Base-by-base conservation (phyloP, 2,888 invertebrate genomes). In the Nemurella pictetii region DNA sequence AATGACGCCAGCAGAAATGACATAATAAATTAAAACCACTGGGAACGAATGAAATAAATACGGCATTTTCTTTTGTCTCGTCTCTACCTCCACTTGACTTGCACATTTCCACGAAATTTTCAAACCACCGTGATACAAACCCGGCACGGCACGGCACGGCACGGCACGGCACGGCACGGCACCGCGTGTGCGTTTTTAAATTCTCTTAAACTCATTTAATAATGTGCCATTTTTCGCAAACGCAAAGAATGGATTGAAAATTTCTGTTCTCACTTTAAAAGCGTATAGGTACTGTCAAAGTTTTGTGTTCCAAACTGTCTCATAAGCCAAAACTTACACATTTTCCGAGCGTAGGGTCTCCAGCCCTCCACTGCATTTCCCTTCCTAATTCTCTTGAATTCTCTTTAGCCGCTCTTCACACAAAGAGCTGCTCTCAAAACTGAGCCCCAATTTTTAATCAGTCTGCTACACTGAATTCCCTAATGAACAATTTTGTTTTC, bases 401-500 rank as follows among this genome's bases (percentile, higher is more conserved):
- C 80, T 84, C 80, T 30, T 29, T 36, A 27, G 80, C 80, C 27
- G 25, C 81, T 72, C 84, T 55, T 74, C 25, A n/a, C 74, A 36
- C 74, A 36, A 72, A 80, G 80, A 32, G 55, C 72, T 83, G 27
- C 83, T 27, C 83, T 26, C 83, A 72, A 83, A 83, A 84, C 27
- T 29, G 80, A 77, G 80, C 83, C 83, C 75, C 77, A 32, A 80
- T 85, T 85, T 85, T 86, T 86, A 86, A 86, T 86, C 85, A 86
- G 85, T 83, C 85, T 86, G 80, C 84, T 83, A 84, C 84, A 83
- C 55, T 80, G 84, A 86, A 86, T 84, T 86, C 85, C 85, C 85
- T 85, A 86, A 86, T 86, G 85, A 86, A 86, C 85, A 86, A 86
- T 85, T 86, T 85, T 86, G 84, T 85, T 86, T 84, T 85, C 80